These are phyloP conservation scores for Montipora cactus DNA, from an alignment of 64 coral and sea anemone genomes.

Conservation along the genomic window DNA sequence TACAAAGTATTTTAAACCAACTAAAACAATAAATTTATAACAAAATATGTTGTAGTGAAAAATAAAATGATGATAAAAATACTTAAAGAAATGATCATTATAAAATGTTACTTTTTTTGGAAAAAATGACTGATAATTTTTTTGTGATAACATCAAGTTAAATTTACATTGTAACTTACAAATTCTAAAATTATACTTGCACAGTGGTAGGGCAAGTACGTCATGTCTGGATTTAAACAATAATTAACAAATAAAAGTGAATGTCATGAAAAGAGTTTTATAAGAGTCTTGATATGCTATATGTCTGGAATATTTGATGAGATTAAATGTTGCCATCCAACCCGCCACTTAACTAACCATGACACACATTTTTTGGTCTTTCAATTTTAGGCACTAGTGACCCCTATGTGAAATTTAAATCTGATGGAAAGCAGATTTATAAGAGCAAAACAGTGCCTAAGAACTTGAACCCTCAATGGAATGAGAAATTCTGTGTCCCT, in stretches of 20 bases:
- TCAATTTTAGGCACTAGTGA: slow-evolving; percentile 93
- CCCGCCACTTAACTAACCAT: not conserved
- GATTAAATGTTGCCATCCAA: not conserved
- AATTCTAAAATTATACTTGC: no score
- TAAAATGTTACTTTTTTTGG: not conserved
- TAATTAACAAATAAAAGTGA: not conserved
- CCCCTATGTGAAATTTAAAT: slow-evolving; percentile 99
- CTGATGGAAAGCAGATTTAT: slow-evolving; percentile 98
- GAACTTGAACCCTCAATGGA: slow-evolving; percentile 99
- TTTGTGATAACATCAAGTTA: not conserved
- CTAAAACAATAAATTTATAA: not conserved
- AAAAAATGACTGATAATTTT: not conserved
- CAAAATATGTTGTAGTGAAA: not conserved
- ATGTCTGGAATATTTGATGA: not conserved
- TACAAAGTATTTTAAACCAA: not conserved
- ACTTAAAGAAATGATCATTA: not conserved
- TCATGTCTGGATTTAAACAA: not conserved
- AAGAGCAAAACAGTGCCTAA: slow-evolving; percentile 97
- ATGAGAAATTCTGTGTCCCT: slow-evolving; percentile 99
- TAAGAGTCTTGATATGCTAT: not conserved
- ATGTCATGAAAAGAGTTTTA: no score
- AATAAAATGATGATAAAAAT: not conserved
- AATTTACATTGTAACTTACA: no score
- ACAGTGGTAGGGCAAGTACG: no score
- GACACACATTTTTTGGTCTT: not conserved